These are phyloP conservation scores for Drosophila vallismaia DNA, from an alignment of 2,888 invertebrate species.

Conservation along the genomic window DNA sequence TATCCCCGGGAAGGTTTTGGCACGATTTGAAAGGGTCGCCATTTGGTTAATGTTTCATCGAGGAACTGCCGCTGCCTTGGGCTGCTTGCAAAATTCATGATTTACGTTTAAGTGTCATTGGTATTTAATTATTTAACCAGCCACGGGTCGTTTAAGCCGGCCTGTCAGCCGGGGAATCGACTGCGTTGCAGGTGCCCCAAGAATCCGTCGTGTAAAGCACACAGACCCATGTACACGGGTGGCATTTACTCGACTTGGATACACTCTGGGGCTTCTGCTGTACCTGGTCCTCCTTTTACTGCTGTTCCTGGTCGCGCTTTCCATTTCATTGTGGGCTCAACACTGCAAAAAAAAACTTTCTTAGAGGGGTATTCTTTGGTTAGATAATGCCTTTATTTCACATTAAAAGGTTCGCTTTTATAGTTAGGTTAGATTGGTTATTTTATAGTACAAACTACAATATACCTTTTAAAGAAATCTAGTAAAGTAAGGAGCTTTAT, in stretches of 20 bases:
- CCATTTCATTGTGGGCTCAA: conserved; percentile 60
- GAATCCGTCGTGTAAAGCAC: conserved; percentile 13
- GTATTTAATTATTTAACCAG: conserved; percentile 72
- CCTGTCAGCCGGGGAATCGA: conserved; percentile 33
- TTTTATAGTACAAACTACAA: too few relatives aligned
- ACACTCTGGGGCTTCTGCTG: conserved; percentile 7
- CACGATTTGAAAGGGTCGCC: conserved; percentile 44
- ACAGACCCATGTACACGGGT: conserved; percentile 2
- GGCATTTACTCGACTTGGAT: conserved; percentile 18
- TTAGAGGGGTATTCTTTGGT: too few relatives aligned
- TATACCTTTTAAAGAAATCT: too few relatives aligned
- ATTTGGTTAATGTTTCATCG: conserved; percentile 61
- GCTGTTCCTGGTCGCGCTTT: conserved; percentile 60
- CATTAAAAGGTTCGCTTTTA: too few relatives aligned
- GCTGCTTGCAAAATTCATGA: conserved; percentile 74
- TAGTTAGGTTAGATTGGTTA: too few relatives aligned
- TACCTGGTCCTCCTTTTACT: conserved; percentile 26
- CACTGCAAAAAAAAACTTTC: not conserved
- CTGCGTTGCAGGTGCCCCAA: conserved; percentile 29
- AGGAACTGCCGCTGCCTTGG: conserved; percentile 28
- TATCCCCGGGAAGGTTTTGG: conserved; percentile 20
- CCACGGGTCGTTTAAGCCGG: conserved; percentile 63
- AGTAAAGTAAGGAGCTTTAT: too few relatives aligned
- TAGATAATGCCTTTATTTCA: too few relatives aligned
- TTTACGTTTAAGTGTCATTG: conserved; percentile 79